Evolutionary conservation across 2,888 invertebrate species (phyloP).

Genomic region (Himalopsyche tibetana): DNA sequence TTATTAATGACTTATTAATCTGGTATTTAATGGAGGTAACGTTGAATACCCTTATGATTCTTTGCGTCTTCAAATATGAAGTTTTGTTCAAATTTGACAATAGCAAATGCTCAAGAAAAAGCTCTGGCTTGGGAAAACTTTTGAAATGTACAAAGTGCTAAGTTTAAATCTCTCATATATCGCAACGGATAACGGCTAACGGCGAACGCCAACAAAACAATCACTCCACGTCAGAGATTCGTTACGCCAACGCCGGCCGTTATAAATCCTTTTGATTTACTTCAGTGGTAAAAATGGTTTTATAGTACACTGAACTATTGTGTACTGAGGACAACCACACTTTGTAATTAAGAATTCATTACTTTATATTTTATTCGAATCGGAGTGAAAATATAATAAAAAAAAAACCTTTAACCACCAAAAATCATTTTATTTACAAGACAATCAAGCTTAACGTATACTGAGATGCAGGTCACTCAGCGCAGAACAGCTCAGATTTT

Average conservation of each 20-base stretch:
- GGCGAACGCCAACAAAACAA: conserved; percentile 30
- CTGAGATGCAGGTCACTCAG: too few species aligned
- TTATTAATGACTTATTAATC: too few species aligned
- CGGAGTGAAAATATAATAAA: too few species aligned
- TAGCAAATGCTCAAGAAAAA: background rate
- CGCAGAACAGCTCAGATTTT: too few species aligned
- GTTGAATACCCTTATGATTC: too few species aligned
- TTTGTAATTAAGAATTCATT: background rate
- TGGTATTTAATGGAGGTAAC: too few species aligned
- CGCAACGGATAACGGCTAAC: conserved; percentile 21
- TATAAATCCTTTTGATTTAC: conserved; percentile 34
- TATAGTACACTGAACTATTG: conserved; percentile 30
- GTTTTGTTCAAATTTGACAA: too few species aligned
- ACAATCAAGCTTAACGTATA: too few species aligned
- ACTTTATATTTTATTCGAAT: background rate
- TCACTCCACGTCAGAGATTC: conserved; percentile 16
- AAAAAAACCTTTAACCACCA: too few species aligned
- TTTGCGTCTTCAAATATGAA: too few species aligned
- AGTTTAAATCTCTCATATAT: conserved; percentile 30
- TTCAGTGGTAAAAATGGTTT: conserved; percentile 26
- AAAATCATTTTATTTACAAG: too few species aligned
- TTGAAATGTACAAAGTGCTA: conserved; percentile 20
- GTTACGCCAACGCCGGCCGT: conserved; percentile 34
- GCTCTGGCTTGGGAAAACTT: background rate
- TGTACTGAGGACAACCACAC: background rate